These are phyloP conservation scores for Drosophila rubida DNA, from an alignment of 2,888 invertebrate species.

Conservation along the genomic window DNA sequence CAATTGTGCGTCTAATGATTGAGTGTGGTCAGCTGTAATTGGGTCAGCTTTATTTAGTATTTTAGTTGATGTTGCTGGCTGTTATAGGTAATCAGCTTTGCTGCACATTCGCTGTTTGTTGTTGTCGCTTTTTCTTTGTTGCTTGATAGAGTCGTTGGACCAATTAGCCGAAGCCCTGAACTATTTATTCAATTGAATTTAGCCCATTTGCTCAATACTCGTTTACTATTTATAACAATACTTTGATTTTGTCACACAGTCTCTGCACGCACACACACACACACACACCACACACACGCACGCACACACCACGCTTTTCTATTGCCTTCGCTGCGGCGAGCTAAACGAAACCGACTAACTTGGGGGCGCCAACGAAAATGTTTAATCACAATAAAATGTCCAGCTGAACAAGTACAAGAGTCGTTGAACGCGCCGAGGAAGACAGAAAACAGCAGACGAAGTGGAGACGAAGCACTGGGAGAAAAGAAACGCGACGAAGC, in stretches of 20 bases:
- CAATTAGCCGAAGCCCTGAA: slow-evolving; percentile 61
- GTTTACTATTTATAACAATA: slow-evolving; percentile 29
- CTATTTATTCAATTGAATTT: slow-evolving; percentile 48
- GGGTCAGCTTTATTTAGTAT: slow-evolving; percentile 2
- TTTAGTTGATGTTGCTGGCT: slow-evolving; percentile 4
- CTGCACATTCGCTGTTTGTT: slow-evolving; percentile 45
- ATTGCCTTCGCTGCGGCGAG: slow-evolving; percentile 32
- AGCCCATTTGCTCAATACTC: slow-evolving; percentile 29
- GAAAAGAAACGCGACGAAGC: slow-evolving; percentile 15
- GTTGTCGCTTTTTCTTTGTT: slow-evolving; percentile 41
- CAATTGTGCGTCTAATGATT: background rate
- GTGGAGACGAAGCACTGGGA: background rate
- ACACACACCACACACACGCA: slow-evolving; percentile 12
- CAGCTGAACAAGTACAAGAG: slow-evolving; percentile 47
- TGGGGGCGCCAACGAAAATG: slow-evolving; percentile 42
- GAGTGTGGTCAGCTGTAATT: slow-evolving; percentile 1
- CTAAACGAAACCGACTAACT: slow-evolving; percentile 45
- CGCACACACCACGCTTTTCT: slow-evolving; percentile 28
- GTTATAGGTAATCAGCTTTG: slow-evolving; percentile 55
- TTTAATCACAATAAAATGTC: slow-evolving; percentile 63
- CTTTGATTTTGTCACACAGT: slow-evolving; percentile 11
- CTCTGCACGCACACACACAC: background rate
- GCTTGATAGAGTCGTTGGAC: slow-evolving; percentile 41
- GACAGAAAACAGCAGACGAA: slow-evolving; percentile 15
- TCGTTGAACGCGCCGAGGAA: slow-evolving; percentile 55